Base-by-base conservation (phyloP, 1,140 invertebrate species). In the Palaemon carinicauda region DNA sequence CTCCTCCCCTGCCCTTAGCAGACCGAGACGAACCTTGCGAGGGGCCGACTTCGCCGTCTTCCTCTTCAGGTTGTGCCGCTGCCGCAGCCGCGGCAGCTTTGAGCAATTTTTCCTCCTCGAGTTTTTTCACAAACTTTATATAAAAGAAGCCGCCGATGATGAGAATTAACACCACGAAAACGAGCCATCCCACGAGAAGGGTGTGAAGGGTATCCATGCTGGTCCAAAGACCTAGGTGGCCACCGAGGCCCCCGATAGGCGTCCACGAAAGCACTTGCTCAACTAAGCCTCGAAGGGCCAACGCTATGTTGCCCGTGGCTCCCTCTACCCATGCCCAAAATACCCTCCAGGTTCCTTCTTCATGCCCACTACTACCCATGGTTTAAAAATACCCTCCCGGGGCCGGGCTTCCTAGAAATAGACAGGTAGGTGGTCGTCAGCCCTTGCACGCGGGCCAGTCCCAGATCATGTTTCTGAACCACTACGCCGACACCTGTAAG, bases 141-240 rank as follows among this genome's bases (percentile, higher is more conserved):
- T 88, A 88, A 54, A 88, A 83, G 71, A 88, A 88, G 3, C 73
- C 78, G 9, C 80, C 73, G 15, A 88, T 33, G 19, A 82, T 71
- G 7, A 88, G 73, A 21, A 88, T 82, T 2, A 88, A 69, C 12
- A 80, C 60, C 19, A 82, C 87, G 31, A 88, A 88, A 27, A 82
- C 31, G 54, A 88, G 81, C 87, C 87, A 88, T 31, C 87, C 87
- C 74, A 88, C 60, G 50, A 88, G 75, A 1, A 88, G 87, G 19
- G 87, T 88, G n/a, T 82, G 78, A n/a, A 88, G 80, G 73, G 87
- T 88, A 79, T 88, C 87, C 87, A 88, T 88, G 60, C 50, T 73
- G 52, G 77, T 73, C 27, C 41, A 33, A 51, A 80, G 52, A 78
- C 60, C 78, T 21, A 69, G 65, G 69, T 80, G 78, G 65, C 84